Evolutionary conservation across 2,797 vertebrate species (phyloP).

Genomic region (Chelon labrosus): DNA sequence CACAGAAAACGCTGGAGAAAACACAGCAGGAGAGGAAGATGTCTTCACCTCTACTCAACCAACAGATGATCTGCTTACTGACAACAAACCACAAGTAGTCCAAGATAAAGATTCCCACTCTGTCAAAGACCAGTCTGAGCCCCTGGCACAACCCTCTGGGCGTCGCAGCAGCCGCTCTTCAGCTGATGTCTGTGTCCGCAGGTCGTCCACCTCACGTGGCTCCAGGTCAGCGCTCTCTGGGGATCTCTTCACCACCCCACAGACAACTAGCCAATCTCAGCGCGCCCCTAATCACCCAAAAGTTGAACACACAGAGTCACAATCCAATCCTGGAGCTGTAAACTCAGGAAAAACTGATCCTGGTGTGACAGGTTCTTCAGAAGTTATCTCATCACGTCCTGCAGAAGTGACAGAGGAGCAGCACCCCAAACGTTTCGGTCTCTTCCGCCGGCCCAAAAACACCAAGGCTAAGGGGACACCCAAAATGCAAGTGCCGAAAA

Average conservation of each 20-base stretch:
- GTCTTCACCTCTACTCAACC: conserved; percentile 12
- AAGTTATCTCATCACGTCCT: background rate
- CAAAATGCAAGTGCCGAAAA: conserved; percentile 82
- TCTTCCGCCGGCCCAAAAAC: conserved; percentile 75
- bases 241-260: conserved; percentile 78
- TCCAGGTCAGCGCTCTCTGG: conserved; percentile 63
- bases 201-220: conserved; percentile 67
- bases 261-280: conserved; percentile 35
- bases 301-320: conserved; percentile 9
- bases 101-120: conserved; percentile 21
- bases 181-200: conserved; percentile 71
- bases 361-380: background rate
- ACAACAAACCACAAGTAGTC: conserved; percentile 10
- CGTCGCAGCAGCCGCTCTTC: conserved; percentile 54
- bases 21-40: conserved; percentile 12
- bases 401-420: conserved; percentile 3
- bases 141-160: background rate
- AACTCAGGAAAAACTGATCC: conserved; percentile 14
- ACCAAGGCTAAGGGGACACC: conserved; percentile 33
- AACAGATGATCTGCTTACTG: conserved; percentile 17
- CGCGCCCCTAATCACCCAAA: conserved; percentile 13
- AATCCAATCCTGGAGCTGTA: conserved; percentile 2
- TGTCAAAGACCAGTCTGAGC: conserved; percentile 8
- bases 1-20: conserved; percentile 23
- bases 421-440: conserved; percentile 72